phyloP scores from a whole-genome alignment of 2,888 invertebrate species.

The Yponomeuta cagnagella region DNA sequence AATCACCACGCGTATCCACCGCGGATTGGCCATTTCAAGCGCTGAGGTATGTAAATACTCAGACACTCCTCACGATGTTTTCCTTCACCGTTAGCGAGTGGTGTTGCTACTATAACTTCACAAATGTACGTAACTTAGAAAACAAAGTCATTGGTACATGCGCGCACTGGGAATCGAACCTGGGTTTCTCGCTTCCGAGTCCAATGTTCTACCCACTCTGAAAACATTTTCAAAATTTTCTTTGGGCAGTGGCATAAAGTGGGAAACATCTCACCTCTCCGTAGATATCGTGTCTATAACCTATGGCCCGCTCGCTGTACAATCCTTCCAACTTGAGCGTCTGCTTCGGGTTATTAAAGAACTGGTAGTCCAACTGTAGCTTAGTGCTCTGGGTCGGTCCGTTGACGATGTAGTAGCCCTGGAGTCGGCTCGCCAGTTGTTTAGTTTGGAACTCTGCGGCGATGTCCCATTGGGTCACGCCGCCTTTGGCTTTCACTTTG shows the following conservation, averaged over 20 bases:
- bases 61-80: no score
- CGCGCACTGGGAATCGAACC: no score
- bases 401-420: slow-evolving; percentile 80
- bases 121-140: no score
- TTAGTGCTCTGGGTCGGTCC: slow-evolving; percentile 74
- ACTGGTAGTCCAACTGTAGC: slow-evolving; percentile 80
- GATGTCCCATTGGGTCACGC: slow-evolving; percentile 85
- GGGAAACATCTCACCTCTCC: slow-evolving; percentile 53
- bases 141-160: no score
- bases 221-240: no score
- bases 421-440: slow-evolving; percentile 81
- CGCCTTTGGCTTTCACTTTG: slow-evolving; percentile 63
- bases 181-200: no score
- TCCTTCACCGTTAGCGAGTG: no score
- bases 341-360: slow-evolving; percentile 74
- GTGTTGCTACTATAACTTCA: no score
- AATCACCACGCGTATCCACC: no score
- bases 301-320: slow-evolving; percentile 73
- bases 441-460: slow-evolving; percentile 86
- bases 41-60: no score
- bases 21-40: no score
- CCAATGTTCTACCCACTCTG: no score
- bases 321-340: slow-evolving; percentile 67
- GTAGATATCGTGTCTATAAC: slow-evolving; percentile 74
- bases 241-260: neutral